These are phyloP conservation scores for Halocynthia roretzi DNA, from an alignment of 23 tunicate species.

Conservation along the genomic window DNA sequence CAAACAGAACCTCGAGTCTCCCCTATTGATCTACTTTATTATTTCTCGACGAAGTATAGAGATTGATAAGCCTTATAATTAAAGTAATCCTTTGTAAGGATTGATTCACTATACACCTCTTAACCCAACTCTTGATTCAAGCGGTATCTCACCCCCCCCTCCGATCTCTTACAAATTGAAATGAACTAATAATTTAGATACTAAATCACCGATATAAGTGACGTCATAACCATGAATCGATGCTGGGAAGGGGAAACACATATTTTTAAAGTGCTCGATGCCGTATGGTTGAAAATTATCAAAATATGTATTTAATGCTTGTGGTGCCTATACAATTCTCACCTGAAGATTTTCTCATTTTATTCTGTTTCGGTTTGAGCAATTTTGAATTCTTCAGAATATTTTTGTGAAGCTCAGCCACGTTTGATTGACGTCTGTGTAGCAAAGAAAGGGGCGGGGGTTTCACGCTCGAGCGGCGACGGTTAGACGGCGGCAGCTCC, in stretches of 20 bases:
- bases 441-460: neutral
- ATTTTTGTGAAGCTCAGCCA: constrained; percentile 13
- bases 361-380: constrained; percentile 9
- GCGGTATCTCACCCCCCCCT: too few relatives aligned
- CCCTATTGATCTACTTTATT: too few relatives aligned
- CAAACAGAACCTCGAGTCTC: too few relatives aligned
- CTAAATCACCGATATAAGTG: too few relatives aligned
- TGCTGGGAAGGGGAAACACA: neutral
- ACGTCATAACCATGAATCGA: neutral
- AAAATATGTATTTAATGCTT: neutral
- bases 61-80: too few relatives aligned
- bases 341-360: constrained; percentile 24
- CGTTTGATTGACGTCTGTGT: constrained; percentile 27
- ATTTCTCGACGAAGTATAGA: too few relatives aligned
- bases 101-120: too few relatives aligned
- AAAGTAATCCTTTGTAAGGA: too few relatives aligned
- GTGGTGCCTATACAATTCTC: neutral
- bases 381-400: constrained; percentile 9
- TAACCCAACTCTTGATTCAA: too few relatives aligned
- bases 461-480: constrained; percentile 10
- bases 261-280: neutral
- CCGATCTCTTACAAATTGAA: too few relatives aligned
- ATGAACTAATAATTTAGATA: too few relatives aligned
- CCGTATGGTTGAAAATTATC: neutral
- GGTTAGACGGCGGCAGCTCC: constrained; percentile 8